phyloP scores from a whole-genome alignment of 2,888 invertebrate genomes.

The Sesamia inferens region DNA sequence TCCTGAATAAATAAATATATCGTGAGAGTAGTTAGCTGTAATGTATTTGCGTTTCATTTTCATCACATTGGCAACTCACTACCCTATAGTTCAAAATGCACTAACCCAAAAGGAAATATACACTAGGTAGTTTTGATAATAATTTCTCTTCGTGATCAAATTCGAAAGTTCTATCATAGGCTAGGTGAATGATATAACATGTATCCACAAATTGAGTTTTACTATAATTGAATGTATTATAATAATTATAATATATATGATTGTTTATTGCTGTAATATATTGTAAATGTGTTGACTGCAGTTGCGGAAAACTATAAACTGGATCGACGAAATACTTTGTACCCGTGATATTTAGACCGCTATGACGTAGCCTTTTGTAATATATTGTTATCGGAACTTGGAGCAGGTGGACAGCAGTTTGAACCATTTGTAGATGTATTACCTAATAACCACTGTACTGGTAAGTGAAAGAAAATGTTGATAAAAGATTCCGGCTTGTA shows the following conservation, averaged over 20 bases:
- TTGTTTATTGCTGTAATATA: constrained; percentile 70
- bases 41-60: constrained; percentile 84
- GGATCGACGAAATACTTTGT: constrained; percentile 54
- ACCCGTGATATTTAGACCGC: constrained; percentile 34
- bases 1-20: constrained; percentile 80
- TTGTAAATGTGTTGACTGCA: constrained; percentile 69
- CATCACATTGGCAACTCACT: constrained; percentile 85
- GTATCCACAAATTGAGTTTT: constrained; percentile 77
- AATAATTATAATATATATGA: constrained; percentile 70
- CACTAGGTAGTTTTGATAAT: constrained; percentile 89
- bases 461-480: constrained; percentile 4
- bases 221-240: constrained; percentile 74
- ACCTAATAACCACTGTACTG: constrained; percentile 16
- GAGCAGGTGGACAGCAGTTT: constrained; percentile 16
- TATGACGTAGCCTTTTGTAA: constrained; percentile 41
- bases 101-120: constrained; percentile 84
- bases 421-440: constrained; percentile 31
- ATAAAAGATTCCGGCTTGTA: constrained; percentile 29
- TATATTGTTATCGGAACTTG: constrained; percentile 47
- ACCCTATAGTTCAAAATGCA: constrained; percentile 88
- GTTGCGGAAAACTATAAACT: constrained; percentile 68
- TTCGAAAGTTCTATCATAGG: constrained; percentile 90
- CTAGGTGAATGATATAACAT: constrained; percentile 88
- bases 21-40: constrained; percentile 87
- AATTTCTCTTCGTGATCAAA: constrained; percentile 89